Conservation (phyloP, 2,113 vertebrate genomes). For the Lathamus discolor region DNA sequence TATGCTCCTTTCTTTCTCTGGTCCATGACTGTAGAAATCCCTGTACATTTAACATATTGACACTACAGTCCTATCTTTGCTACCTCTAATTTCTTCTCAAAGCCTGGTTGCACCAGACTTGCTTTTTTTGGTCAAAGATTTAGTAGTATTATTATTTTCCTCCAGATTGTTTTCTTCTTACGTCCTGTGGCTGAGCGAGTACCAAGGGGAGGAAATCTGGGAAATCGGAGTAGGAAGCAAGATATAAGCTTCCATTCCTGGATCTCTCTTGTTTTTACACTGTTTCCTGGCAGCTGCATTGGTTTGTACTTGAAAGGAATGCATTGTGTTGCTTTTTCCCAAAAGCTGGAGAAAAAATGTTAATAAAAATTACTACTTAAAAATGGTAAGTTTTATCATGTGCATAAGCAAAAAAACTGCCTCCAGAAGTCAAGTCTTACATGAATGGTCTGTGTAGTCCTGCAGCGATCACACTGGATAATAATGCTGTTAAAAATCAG, state of each 20-base stretch:
- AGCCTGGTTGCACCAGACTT: not conserved
- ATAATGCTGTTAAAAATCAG: not conserved
- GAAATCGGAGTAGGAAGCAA: slow-evolving; percentile 42
- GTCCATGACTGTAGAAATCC: not conserved
- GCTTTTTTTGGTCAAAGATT: not conserved
- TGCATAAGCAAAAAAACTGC: not conserved
- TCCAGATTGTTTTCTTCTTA: slow-evolving; percentile 4
- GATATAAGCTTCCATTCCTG: slow-evolving; percentile 41
- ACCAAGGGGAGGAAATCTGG: slow-evolving; percentile 48
- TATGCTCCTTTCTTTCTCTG: not conserved
- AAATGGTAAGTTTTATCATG: not conserved
- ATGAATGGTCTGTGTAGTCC: not conserved
- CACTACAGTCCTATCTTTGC: not conserved
- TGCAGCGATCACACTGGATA: not conserved
- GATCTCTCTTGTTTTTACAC: slow-evolving; percentile 24
- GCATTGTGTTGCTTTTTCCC: not conserved
- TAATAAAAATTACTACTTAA: not conserved
- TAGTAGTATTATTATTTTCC: not conserved
- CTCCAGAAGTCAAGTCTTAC: not conserved
- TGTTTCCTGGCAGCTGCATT: slow-evolving; percentile 29
- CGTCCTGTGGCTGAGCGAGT: slow-evolving; percentile 13
- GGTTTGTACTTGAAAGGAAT: slow-evolving; percentile 12
- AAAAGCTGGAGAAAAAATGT: not conserved
- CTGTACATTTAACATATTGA: not conserved
- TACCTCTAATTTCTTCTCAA: not conserved